Conservation (phyloP, 2,888 invertebrate species). For the Gari tellinella region DNA sequence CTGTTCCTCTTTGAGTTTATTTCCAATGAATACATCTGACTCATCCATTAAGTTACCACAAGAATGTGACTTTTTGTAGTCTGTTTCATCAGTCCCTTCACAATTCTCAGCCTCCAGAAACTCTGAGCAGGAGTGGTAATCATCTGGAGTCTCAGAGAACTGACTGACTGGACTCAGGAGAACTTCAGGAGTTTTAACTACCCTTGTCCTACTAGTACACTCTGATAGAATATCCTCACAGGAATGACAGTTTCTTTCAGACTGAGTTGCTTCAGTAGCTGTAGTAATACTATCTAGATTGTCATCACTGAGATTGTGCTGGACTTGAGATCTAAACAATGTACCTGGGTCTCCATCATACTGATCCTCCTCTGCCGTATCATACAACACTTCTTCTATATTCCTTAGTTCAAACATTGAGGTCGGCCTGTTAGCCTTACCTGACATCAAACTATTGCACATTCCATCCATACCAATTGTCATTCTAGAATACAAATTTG, state of each 20-base stretch:
- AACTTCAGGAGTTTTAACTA: constrained; percentile 9
- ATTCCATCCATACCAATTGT: too few species aligned
- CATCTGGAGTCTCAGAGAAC: constrained; percentile 13
- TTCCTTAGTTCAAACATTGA: constrained; percentile 44
- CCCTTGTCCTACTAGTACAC: neutral
- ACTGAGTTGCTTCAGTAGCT: constrained; percentile 21
- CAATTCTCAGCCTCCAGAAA: constrained; percentile 20
- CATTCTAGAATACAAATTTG: too few species aligned
- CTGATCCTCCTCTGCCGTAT: neutral
- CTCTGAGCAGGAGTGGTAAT: constrained; percentile 37
- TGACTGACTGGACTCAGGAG: constrained; percentile 11
- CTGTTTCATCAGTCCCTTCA: constrained; percentile 15
- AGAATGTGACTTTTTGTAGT: constrained; percentile 37
- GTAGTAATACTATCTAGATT: constrained; percentile 39
- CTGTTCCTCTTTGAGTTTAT: constrained; percentile 25
- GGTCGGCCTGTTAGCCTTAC: too few species aligned
- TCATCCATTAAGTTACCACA: constrained; percentile 44
- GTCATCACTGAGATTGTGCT: constrained; percentile 54
- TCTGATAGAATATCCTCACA: constrained; percentile 16
- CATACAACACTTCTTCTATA: neutral
- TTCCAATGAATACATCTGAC: constrained; percentile 13
- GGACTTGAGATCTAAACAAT: constrained; percentile 26
- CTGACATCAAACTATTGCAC: too few species aligned
- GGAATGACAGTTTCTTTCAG: constrained; percentile 33
- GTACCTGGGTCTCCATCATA: constrained; percentile 6